Base-by-base conservation (phyloP, 2,113 vertebrate species). In the Ptilonorhynchus violaceus region DNA sequence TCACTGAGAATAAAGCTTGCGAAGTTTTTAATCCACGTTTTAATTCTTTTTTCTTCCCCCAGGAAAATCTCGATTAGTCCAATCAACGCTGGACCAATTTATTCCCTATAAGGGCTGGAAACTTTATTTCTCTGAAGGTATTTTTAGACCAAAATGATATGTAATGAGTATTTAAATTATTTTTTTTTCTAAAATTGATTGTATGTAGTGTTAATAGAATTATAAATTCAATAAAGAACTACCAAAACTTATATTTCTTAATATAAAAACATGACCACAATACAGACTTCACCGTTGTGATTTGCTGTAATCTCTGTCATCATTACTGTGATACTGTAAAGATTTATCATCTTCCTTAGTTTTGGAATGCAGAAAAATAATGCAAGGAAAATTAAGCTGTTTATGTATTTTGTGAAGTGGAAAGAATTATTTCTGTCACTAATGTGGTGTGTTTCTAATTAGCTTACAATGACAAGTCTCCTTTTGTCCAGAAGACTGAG, bases 51-150 rank as follows among this genome's bases (percentile, higher is more conserved):
- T 55, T 4, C 11, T 52, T 10, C 6, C 13, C 24, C 18, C 52
- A 97, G 95, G 69, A 58, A 97, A 90, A 52, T 73, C 97, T 92
- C 97, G 72, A 30, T 63, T 97, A 52, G 93, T 89, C 41, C 99
- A 99, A 12, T 92, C 98, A 42, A 99, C 98, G 10, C 84, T 99
- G 74, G 98, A 99, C 79, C 93, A 96, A 1, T 93, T 97, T 81
- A 98, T 98, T 97, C 99, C 98, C 0, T 99, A 99, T 96, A 99
- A 98, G 96, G 99, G 99, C 79, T 99, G 99, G 99, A 97, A 98
- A 20, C 98, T 99, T 82, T 99, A 99, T 97, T 99, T 99, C 96
- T 98, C 98, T 91, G 99, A 99, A 98, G 99, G 99, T 99, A 97
- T 49, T 28, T 88, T 81, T 53, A 47, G 64, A 58, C 8, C 31